Conservation (phyloP, 92 coral and sea anemone species). For the Siderastrea radians region DNA sequence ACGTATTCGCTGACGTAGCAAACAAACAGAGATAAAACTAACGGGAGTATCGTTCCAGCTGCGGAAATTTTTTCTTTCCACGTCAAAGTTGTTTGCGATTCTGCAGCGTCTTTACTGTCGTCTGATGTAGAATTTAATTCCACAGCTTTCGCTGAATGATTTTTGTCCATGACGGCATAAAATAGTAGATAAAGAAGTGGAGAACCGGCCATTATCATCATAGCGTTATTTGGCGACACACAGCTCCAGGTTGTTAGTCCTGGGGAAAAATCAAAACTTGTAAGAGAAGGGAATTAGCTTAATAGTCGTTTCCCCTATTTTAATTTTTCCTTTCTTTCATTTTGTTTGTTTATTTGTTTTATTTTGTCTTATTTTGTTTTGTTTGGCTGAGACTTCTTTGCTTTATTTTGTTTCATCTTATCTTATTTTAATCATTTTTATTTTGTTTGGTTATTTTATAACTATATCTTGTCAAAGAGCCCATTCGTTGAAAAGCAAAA, state of each 20-base stretch:
- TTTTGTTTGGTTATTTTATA: too few relatives aligned
- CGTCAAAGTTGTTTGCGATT: constrained; percentile 37
- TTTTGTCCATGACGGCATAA: constrained; percentile 88
- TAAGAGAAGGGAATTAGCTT: too few relatives aligned
- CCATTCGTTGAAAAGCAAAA: neutral
- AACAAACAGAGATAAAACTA: constrained; percentile 80
- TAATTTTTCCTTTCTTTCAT: too few relatives aligned
- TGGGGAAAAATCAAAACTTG: neutral
- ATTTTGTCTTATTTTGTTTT: too few relatives aligned
- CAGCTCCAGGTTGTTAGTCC: constrained; percentile 93
- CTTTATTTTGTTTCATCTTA: too few relatives aligned
- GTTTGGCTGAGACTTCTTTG: too few relatives aligned
- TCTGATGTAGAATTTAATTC: neutral
- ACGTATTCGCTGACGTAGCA: constrained; percentile 90
- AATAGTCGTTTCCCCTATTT: too few relatives aligned
- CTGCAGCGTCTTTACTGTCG: neutral
- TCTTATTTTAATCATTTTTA: too few relatives aligned
- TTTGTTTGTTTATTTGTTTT: too few relatives aligned
- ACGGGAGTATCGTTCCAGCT: constrained; percentile 69
- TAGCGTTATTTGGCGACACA: constrained; percentile 80
- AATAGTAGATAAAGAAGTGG: constrained; percentile 82
- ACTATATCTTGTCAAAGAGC: neutral
- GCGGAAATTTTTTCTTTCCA: constrained; percentile 87
- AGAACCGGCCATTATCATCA: constrained; percentile 91
- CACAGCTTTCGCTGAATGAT: constrained; percentile 26